Base-by-base conservation (phyloP, 2,888 invertebrate genomes). In the Pollenia angustigena region DNA sequence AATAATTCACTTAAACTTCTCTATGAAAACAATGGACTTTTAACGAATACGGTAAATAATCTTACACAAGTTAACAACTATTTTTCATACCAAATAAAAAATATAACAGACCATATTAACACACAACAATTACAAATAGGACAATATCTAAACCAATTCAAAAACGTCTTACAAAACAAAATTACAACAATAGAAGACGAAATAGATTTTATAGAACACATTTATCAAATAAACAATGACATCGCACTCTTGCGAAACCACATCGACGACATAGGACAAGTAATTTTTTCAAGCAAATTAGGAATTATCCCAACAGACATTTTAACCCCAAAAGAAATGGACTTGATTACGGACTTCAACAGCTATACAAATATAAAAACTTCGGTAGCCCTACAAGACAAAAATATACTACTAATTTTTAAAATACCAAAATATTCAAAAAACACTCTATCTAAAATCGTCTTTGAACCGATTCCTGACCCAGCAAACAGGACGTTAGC, bases 231-330 rank as follows among this genome's bases (percentile, higher is more conserved):
- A 12, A 46, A 46, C 14, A 64, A 64, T 44, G 64, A 64, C 14
- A 64, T 64, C 9, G 10, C 46, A 46, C 64, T 64, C 12, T 46
- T 64, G 18, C 44, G 18, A 18, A 46, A 62, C 23, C 48, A 68
- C 18, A 68, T 68, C 72, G 81, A 88, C 60, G 85, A 86, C 48
- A 69, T 79, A 18, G 85, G 69, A 44, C 87, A 89, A 72, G 74
- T 85, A 2, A 44, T 87, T 44, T 89, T 88, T 48, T 82, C 87
- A 8, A 80, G 85, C 54, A 88, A 88, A 87, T 50, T 88, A 48
- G 84, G 74, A 40, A 85, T 88, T n/a, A 82, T 87, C 10, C 85
- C 85, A 44, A 84, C 66, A 56, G 76, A 87, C 42, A 89, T 88
- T 44, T 48, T 88, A 18, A 81, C 85, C 9, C 66, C 74, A 46